A percentile compares a stretch with the other conserved stretches of the same genome.
Evolutionary conservation across 1,140 invertebrate genomes (phyloP).

Genomic region (Formica exsecta): DNA sequence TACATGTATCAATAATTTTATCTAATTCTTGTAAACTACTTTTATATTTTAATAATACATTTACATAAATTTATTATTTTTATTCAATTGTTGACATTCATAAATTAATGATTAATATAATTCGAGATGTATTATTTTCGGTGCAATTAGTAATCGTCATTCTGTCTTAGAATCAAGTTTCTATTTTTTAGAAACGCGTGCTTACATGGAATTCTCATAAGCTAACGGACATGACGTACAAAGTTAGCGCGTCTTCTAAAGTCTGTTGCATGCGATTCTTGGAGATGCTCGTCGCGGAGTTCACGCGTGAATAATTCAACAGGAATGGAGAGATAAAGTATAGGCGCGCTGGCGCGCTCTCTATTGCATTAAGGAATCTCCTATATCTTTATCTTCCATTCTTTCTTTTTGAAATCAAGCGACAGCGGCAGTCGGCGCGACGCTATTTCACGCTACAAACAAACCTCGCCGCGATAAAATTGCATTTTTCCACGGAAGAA

Average conservation of each 20-base stretch:
- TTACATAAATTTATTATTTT: not conserved
- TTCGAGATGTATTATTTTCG: not conserved
- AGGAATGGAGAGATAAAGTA: constrained; percentile 61
- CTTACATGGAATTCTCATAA: constrained; percentile 58
- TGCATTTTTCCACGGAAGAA: constrained; percentile 40
- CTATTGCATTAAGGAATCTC: constrained; percentile 57
- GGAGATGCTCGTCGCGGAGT: constrained; percentile 54
- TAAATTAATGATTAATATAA: not conserved
- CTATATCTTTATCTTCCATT: constrained; percentile 61
- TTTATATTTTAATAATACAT: not conserved
- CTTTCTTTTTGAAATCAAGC: constrained; percentile 58
- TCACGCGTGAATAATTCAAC: constrained; percentile 64
- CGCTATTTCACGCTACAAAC: constrained; percentile 47
- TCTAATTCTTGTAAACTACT: too few relatives aligned
- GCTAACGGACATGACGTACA: constrained; percentile 63
- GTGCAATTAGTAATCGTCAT: not conserved
- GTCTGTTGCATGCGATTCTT: constrained; percentile 54
- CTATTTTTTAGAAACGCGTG: constrained; percentile 38
- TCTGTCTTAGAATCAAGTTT: constrained; percentile 35
- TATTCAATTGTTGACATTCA: not conserved
- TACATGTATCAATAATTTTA: too few relatives aligned
- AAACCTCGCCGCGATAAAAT: constrained; percentile 59
- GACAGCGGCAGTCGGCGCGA: constrained; percentile 32
- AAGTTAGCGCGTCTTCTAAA: constrained; percentile 58
- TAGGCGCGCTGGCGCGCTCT: constrained; percentile 49